Evolutionary conservation across 2,113 vertebrate species (phyloP).

Genomic region (Cyanistes caeruleus): DNA sequence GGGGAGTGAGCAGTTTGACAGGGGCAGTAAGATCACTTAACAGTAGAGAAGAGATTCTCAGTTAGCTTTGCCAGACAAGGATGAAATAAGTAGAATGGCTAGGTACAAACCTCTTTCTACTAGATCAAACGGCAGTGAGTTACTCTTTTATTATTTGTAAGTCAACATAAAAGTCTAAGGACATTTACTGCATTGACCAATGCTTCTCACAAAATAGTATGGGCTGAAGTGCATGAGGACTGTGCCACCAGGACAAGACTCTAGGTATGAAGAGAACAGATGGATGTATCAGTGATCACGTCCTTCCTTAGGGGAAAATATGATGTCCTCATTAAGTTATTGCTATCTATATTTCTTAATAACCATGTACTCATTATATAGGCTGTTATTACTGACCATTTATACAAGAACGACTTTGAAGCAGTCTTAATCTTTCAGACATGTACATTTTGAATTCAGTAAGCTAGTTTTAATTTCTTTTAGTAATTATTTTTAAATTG

Average conservation of each 20-base stretch:
- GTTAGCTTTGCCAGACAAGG: neutral
- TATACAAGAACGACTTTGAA: neutral
- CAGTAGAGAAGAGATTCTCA: neutral
- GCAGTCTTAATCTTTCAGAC: neutral
- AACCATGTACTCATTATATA: neutral
- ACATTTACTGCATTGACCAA: neutral
- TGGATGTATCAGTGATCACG: neutral
- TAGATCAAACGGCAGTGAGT: neutral
- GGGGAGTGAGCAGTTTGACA: conserved; percentile 11
- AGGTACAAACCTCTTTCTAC: neutral
- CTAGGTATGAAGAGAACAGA: neutral
- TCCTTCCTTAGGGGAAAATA: neutral
- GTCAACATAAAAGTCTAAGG: neutral
- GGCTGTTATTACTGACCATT: conserved; percentile 4
- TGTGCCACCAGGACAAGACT: neutral
- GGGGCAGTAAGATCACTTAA: neutral
- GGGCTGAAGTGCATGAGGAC: neutral
- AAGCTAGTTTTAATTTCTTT: neutral
- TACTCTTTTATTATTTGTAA: neutral
- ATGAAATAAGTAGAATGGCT: neutral
- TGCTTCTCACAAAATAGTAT: neutral
- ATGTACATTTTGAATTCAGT: neutral
- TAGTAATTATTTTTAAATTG: neutral
- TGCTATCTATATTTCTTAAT: conserved; percentile 17
- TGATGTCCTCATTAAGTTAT: neutral